A percentile compares a stretch with the other conserved stretches of the same genome.
Evolutionary conservation across 2,888 invertebrate genomes (phyloP).

Genomic region (Drosophila anomelani): DNA sequence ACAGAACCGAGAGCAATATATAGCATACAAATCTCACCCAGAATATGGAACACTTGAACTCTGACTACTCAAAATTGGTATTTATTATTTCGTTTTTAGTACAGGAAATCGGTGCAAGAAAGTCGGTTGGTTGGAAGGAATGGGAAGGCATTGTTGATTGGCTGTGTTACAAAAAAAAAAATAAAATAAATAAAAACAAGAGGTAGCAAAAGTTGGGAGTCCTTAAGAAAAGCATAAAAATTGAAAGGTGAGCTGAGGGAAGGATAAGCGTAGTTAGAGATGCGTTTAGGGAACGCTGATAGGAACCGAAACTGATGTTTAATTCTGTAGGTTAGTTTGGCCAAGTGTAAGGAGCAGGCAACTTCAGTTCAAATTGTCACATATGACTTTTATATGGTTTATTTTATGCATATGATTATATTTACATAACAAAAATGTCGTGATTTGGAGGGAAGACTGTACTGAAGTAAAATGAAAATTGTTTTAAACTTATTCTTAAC

Average conservation of each 20-base stretch:
- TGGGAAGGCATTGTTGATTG: conserved; percentile 61
- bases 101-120: conserved; percentile 23
- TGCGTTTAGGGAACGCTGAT: conserved; percentile 52
- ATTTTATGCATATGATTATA: conserved; percentile 24
- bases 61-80: conserved; percentile 33
- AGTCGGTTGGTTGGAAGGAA: conserved; percentile 12
- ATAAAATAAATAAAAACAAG: conserved; percentile 20
- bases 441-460: conserved; percentile 36
- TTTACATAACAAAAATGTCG: conserved; percentile 1
- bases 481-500: conserved; percentile 13
- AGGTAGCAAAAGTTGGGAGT: conserved; percentile 34
- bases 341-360: conserved; percentile 2
- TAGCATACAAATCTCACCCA: conserved; percentile 24
- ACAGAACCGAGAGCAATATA: conserved; percentile 38
- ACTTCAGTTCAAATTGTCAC: conserved; percentile 64
- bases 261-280: conserved; percentile 50
- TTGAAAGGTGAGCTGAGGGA: neutral
- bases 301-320: conserved; percentile 53
- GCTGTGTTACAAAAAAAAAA: conserved; percentile 61
- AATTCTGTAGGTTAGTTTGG: conserved; percentile 33
- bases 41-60: conserved; percentile 25
- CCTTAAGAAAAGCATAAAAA: conserved; percentile 7
- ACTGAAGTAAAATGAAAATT: conserved; percentile 10
- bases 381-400: conserved; percentile 35
- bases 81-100: conserved; percentile 38